Evolutionary conservation across 2,888 invertebrate species (phyloP).

Genomic region (Amblyjoppa fuscipennis): DNA sequence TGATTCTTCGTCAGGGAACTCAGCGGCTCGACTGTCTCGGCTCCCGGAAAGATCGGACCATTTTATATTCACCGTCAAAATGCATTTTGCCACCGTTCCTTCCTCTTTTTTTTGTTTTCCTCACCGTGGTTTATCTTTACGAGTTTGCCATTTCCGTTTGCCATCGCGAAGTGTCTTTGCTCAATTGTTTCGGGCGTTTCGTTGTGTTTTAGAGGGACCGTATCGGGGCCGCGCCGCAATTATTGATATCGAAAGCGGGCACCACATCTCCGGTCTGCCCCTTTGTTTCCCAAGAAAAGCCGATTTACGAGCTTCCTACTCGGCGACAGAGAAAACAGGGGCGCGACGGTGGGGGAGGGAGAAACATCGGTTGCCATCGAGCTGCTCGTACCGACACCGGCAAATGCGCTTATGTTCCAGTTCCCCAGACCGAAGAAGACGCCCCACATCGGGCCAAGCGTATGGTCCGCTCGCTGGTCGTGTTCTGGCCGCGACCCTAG

Average conservation of each 20-base stretch:
- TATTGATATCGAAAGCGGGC: slow-evolving; percentile 45
- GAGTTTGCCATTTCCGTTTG: slow-evolving; percentile 48
- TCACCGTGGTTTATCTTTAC: slow-evolving; percentile 14
- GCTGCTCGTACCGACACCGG: slow-evolving; percentile 16
- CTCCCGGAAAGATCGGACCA: not conserved
- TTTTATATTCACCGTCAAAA: slow-evolving; percentile 44
- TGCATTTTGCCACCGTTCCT: not conserved
- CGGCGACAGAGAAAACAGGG: slow-evolving; percentile 20
- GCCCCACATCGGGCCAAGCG: not conserved
- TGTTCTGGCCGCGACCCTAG: not conserved
- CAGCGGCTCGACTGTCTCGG: slow-evolving; percentile 26
- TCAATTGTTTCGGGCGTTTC: slow-evolving; percentile 26
- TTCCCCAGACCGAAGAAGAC: not conserved
- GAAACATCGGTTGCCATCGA: slow-evolving; percentile 43
- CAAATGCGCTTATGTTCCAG: slow-evolving; percentile 45
- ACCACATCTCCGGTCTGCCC: not conserved
- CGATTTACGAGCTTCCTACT: slow-evolving; percentile 58
- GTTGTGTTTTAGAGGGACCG: slow-evolving; percentile 31
- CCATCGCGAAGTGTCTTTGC: slow-evolving; percentile 39
- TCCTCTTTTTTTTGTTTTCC: not conserved
- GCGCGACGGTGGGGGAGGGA: not conserved
- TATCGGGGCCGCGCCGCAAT: slow-evolving; percentile 32
- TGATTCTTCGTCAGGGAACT: slow-evolving; percentile 28
- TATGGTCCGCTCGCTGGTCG: slow-evolving; percentile 48
- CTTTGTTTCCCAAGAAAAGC: slow-evolving; percentile 38